Evolutionary conservation across 2,113 vertebrate genomes (phyloP).

Genomic region (Apodemus speciosus): DNA sequence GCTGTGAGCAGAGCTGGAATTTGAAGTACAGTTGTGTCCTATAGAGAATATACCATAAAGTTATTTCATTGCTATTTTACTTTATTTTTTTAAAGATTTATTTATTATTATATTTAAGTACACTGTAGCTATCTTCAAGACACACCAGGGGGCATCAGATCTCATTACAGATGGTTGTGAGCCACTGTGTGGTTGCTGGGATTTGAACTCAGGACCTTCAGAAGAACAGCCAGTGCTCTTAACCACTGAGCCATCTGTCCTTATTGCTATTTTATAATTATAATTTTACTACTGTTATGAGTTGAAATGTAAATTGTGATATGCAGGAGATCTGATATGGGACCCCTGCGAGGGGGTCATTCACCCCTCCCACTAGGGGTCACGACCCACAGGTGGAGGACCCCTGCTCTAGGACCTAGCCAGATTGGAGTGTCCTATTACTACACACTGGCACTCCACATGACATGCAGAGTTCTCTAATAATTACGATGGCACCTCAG

Average conservation of each 20-base stretch:
- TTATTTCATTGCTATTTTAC: too few species aligned
- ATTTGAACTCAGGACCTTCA: too few species aligned
- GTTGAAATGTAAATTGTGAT: neutral
- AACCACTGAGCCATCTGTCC: too few species aligned
- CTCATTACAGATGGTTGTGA: too few species aligned
- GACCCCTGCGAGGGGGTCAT: neutral
- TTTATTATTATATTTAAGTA: too few species aligned
- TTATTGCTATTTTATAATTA: neutral
- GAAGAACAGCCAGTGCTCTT: too few species aligned
- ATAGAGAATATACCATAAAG: neutral
- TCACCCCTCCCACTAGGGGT: too few species aligned
- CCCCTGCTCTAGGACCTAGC: neutral
- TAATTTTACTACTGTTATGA: neutral
- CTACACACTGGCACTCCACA: neutral
- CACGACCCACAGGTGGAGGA: neutral
- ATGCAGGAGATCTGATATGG: neutral
- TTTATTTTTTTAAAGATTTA: too few species aligned
- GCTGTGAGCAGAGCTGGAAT: neutral
- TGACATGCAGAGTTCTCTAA: neutral
- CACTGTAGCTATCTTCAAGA: too few species aligned
- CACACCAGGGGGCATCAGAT: too few species aligned
- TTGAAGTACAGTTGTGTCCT: neutral
- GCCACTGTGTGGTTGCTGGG: too few species aligned
- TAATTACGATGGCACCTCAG: neutral
- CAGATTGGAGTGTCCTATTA: fast-evolving